Evolutionary conservation across 35 echinoderm and acorn worm species (phyloP).

Genomic region (Apostichopus parvimensis): DNA sequence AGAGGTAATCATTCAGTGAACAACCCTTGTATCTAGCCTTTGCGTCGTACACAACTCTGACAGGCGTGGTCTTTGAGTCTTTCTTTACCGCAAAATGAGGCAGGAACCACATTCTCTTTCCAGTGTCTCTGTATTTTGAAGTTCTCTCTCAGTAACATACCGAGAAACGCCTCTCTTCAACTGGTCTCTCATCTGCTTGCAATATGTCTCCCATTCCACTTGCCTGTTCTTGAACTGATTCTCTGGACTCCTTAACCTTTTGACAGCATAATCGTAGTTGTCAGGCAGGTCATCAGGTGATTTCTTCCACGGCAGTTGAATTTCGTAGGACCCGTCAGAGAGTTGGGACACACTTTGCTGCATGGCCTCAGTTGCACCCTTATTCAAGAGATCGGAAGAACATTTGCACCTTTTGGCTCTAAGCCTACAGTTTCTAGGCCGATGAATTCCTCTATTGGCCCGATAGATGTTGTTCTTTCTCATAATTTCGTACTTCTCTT

Average conservation of each 20-base stretch:
- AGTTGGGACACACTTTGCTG: conserved; percentile 4
- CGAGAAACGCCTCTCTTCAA: conserved; percentile 66
- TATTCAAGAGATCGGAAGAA: conserved; percentile 42
- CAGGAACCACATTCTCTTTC: conserved; percentile 82
- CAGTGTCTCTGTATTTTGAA: conserved; percentile 51
- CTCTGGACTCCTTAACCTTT: conserved; percentile 61
- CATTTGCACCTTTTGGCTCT: too few relatives aligned
- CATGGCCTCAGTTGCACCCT: background rate
- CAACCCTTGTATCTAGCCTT: conserved; percentile 74
- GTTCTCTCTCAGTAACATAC: conserved; percentile 56
- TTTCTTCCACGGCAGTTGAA: conserved; percentile 64
- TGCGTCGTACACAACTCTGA: conserved; percentile 75
- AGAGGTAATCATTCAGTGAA: conserved; percentile 74
- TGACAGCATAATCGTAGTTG: conserved; percentile 67
- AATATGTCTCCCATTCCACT: conserved; percentile 61
- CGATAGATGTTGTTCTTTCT: conserved; percentile 60
- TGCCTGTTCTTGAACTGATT: conserved; percentile 63
- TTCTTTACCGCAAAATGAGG: conserved; percentile 80
- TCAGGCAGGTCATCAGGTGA: conserved; percentile 65
- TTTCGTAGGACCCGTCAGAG: conserved; percentile 69
- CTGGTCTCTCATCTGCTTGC: conserved; percentile 74
- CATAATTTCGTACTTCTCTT: conserved; percentile 77
- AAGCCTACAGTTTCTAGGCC: conserved; percentile 40
- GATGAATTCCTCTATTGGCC: conserved; percentile 69
- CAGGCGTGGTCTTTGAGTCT: conserved; percentile 71